These are phyloP conservation scores for Hypomecis atomaria DNA, from an alignment of 2,888 invertebrate species.

Conservation along the genomic window DNA sequence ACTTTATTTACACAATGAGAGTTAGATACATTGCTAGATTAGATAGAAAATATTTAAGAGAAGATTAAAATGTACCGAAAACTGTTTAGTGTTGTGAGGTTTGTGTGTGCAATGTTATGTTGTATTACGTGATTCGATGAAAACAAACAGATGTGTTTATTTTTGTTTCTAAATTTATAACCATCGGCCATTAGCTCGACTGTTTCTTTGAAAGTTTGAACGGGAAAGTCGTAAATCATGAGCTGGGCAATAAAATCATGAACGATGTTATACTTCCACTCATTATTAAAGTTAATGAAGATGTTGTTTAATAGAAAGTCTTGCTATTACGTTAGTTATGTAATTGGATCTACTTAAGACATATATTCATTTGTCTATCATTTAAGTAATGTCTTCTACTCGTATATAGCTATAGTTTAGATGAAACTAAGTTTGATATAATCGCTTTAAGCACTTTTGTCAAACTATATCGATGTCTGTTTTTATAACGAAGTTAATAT, in stretches of 20 bases:
- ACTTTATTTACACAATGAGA: conserved; percentile 83
- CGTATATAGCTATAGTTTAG: no score
- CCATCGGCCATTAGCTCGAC: conserved; percentile 7
- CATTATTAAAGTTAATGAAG: neutral
- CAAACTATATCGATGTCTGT: no score
- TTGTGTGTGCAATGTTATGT: conserved; percentile 22
- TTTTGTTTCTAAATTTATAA: conserved; percentile 26
- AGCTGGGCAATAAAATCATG: neutral
- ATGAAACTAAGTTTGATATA: no score
- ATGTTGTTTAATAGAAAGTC: neutral
- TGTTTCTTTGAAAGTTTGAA: conserved; percentile 8
- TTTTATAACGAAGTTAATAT: no score
- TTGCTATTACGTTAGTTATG: neutral
- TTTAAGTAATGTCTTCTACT: no score
- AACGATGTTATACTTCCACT: conserved; percentile 1
- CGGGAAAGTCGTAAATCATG: conserved; percentile 11
- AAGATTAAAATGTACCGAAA: conserved; percentile 76
- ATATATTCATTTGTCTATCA: no score
- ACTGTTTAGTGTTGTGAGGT: conserved; percentile 52
- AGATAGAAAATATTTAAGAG: conserved; percentile 83
- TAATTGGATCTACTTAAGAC: no score
- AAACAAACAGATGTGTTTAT: conserved; percentile 23
- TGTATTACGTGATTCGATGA: conserved; percentile 23
- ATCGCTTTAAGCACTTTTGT: no score
- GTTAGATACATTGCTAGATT: conserved; percentile 80